Conservation (phyloP, 2,797 vertebrate genomes). For the Decapterus maruadsi region DNA sequence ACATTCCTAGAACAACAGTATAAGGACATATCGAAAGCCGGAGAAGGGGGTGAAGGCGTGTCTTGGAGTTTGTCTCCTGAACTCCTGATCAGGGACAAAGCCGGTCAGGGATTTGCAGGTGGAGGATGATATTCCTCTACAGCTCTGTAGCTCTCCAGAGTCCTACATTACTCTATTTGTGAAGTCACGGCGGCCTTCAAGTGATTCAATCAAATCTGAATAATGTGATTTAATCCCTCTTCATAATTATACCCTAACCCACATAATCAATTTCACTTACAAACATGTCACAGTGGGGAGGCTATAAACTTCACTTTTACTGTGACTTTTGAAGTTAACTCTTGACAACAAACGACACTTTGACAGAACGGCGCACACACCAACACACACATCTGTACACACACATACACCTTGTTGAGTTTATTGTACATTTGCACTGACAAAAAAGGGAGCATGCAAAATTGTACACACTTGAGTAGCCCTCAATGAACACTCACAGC, state of each 20-base stretch:
- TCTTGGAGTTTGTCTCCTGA: background rate
- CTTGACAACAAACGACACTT: background rate
- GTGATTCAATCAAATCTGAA: background rate
- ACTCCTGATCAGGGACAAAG: background rate
- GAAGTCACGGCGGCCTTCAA: background rate
- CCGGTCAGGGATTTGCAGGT: background rate
- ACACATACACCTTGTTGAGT: constrained; percentile 33
- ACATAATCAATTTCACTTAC: background rate
- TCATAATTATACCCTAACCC: background rate
- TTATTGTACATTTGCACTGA: constrained; percentile 22
- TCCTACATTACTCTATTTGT: background rate
- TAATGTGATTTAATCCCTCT: constrained; percentile 8
- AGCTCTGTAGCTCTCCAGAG: background rate
- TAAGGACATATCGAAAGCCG: background rate
- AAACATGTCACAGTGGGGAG: background rate
- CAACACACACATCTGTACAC: background rate
- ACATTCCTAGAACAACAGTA: background rate
- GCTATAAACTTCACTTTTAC: constrained; percentile 1
- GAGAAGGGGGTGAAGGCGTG: background rate
- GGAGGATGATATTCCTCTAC: background rate
- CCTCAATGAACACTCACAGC: constrained; percentile 61
- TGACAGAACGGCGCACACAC: constrained; percentile 8
- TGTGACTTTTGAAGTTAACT: background rate
- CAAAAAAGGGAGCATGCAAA: constrained; percentile 37
- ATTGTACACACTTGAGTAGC: constrained; percentile 58